phyloP scores from a whole-genome alignment of 2,113 vertebrate genomes.

The Mus pahari region DNA sequence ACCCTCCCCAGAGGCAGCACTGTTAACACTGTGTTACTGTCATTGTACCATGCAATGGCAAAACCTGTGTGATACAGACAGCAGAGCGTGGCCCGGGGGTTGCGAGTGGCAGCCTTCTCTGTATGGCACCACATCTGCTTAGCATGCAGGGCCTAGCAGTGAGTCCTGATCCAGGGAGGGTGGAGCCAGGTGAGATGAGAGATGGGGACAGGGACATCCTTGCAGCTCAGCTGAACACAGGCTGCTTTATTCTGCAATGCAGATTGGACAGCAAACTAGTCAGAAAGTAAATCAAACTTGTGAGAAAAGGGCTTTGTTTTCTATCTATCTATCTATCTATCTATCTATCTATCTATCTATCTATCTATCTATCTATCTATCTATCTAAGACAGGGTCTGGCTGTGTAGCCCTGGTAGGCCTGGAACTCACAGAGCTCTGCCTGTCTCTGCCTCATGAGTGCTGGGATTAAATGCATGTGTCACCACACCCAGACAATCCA shows the following conservation, averaged over 20 bases:
- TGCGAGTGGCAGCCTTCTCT: background rate
- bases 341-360: background rate
- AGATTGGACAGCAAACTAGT: background rate
- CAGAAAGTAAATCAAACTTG: background rate
- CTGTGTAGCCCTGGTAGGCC: background rate
- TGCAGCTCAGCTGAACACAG: background rate
- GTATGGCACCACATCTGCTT: background rate
- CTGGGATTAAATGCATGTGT: background rate
- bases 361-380: background rate
- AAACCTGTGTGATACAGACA: background rate
- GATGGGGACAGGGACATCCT: background rate
- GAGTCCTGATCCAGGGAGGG: background rate
- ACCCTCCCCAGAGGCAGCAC: background rate
- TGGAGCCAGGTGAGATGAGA: background rate
- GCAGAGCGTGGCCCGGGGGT: background rate
- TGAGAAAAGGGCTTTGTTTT: background rate
- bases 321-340: background rate
- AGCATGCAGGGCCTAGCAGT: background rate
- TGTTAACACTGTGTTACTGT: accelerated
- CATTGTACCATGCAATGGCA: background rate
- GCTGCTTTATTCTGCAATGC: background rate
- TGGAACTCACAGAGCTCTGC: background rate
- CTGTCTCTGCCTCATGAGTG: background rate
- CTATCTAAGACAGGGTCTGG: background rate
- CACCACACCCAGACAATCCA: background rate